Evolutionary conservation across 2,113 vertebrate species (phyloP).

Genomic region (Hemicordylus capensis): DNA sequence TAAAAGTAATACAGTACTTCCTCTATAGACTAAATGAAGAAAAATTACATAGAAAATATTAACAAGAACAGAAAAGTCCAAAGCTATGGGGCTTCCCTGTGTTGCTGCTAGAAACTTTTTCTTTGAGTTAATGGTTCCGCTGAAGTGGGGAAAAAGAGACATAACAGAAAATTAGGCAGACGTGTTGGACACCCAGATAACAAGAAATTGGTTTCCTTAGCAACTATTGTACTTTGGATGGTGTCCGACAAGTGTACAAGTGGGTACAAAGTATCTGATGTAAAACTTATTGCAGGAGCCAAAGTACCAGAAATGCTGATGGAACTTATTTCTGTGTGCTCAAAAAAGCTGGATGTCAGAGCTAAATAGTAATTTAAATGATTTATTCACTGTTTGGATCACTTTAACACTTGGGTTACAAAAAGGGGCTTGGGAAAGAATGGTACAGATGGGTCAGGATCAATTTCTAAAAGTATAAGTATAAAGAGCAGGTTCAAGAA

Average conservation of each 20-base stretch:
- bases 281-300: constrained; percentile 73
- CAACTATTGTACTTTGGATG: constrained; percentile 71
- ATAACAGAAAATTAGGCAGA: constrained; percentile 45
- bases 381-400: constrained; percentile 50
- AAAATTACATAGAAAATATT: neutral
- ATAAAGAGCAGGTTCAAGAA: neutral
- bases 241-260: constrained; percentile 68
- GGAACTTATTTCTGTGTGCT: neutral
- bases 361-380: constrained; percentile 21
- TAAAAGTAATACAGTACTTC: neutral
- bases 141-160: constrained; percentile 18
- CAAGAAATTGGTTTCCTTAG: constrained; percentile 49
- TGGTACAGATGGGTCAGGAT: neutral
- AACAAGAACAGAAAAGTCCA: neutral
- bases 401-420: neutral
- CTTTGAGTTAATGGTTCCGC: neutral
- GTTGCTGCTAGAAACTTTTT: neutral
- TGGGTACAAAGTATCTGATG: constrained; percentile 70
- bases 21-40: constrained; percentile 11
- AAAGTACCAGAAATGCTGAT: constrained; percentile 47
- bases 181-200: constrained; percentile 46
- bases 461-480: neutral
- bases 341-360: constrained; percentile 21
- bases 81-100: too few species aligned
- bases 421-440: constrained; percentile 4